Evolutionary conservation across 1,140 invertebrate species (phyloP).

Genomic region (Megalonaias nervosa): DNA sequence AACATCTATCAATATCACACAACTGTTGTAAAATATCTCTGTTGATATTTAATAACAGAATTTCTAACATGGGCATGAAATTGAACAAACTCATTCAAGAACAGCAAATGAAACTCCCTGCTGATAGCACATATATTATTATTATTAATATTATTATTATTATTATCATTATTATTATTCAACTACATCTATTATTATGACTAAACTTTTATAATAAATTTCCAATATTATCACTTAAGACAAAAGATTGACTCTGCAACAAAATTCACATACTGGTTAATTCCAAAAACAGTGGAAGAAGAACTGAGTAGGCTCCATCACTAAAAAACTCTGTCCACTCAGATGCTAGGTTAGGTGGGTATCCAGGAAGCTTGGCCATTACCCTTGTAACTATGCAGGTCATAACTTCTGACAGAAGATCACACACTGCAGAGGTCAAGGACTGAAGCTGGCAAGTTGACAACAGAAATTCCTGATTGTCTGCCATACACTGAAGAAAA

Average conservation of each 20-base stretch:
- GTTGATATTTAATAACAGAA: too few relatives aligned
- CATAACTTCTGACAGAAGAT: slow-evolving; percentile 40
- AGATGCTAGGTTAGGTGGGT: slow-evolving; percentile 69
- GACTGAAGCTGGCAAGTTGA: slow-evolving; percentile 28
- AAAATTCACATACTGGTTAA: slow-evolving; percentile 41
- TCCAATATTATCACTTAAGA: too few relatives aligned
- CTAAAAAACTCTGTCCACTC: slow-evolving; percentile 72
- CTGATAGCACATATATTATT: too few relatives aligned
- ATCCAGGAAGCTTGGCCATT: slow-evolving; percentile 14
- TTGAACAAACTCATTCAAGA: too few relatives aligned
- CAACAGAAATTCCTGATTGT: slow-evolving; percentile 15
- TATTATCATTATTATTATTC: too few relatives aligned
- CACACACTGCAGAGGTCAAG: slow-evolving; percentile 46
- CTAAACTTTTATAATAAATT: too few relatives aligned
- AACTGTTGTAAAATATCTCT: too few relatives aligned
- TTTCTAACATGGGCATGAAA: too few relatives aligned
- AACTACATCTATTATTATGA: too few relatives aligned
- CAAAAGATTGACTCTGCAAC: not conserved
- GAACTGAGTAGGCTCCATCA: slow-evolving; percentile 54
- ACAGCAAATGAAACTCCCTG: too few relatives aligned
- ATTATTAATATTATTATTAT: too few relatives aligned
- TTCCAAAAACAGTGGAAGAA: slow-evolving; percentile 61
- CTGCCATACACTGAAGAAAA: slow-evolving; percentile 40
- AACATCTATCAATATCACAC: too few relatives aligned
- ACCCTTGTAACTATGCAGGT: slow-evolving; percentile 33